Conservation (phyloP, 2,888 invertebrate genomes). For the Lapara coniferarum region DNA sequence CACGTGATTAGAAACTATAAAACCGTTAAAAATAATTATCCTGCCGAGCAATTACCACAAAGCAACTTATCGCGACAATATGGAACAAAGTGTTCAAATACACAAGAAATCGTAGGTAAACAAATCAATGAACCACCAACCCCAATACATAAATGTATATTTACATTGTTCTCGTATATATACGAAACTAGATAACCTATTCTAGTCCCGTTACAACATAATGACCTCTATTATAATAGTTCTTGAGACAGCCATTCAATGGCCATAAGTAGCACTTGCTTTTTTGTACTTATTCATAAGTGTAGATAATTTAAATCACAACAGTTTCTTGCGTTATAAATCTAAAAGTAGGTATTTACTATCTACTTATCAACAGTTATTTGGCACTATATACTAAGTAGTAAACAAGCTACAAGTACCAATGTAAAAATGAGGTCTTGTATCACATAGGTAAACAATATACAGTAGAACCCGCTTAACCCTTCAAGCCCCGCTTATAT, state of each 20-base stretch:
- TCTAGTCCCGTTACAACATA: slow-evolving; percentile 33
- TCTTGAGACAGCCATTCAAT: neutral
- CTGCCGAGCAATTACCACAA: neutral
- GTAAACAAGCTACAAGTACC: neutral
- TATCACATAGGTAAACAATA: neutral
- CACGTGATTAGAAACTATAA: too few species aligned
- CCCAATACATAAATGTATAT: slow-evolving; percentile 1
- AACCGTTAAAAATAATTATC: too few species aligned
- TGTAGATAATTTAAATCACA: neutral
- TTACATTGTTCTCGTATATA: neutral
- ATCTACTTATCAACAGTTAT: neutral
- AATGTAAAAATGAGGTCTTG: neutral
- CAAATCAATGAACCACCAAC: slow-evolving; percentile 1
- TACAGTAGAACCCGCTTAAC: too few species aligned
- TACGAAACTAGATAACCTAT: slow-evolving; percentile 14
- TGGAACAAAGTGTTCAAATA: neutral
- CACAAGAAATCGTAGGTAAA: neutral
- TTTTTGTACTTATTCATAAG: neutral
- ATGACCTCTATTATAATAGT: slow-evolving; percentile 24
- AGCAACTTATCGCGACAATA: neutral
- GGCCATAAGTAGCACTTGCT: neutral
- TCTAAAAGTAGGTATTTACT: neutral
- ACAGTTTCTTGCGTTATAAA: neutral
- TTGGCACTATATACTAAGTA: too few species aligned
- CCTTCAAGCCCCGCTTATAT: too few species aligned